Evolutionary conservation across 2,113 vertebrate genomes (phyloP).

Genomic region (Galeopterus variegatus): DNA sequence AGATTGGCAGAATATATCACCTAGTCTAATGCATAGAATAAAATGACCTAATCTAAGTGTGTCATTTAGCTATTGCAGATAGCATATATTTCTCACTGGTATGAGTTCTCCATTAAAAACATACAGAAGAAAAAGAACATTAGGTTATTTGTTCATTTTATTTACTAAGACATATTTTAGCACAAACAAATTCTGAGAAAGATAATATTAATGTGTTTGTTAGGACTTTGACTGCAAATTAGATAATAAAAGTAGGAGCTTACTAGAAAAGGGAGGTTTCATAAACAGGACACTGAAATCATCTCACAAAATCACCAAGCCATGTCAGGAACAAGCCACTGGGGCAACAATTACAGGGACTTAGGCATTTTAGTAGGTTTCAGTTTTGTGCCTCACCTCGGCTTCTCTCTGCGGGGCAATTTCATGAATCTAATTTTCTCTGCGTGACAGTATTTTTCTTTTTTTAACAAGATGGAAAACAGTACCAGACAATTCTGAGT

Average conservation of each 20-base stretch:
- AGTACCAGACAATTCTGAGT: background rate
- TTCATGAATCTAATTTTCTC: constrained; percentile 37
- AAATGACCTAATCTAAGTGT: background rate
- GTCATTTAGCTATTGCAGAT: background rate
- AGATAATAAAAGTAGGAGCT: background rate
- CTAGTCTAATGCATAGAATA: background rate
- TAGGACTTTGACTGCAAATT: background rate
- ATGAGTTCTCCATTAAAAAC: background rate
- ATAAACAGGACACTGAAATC: background rate
- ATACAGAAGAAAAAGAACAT: background rate
- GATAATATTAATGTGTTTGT: background rate
- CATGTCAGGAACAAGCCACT: rapidly evolving
- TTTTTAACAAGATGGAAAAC: background rate
- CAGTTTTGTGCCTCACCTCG: background rate
- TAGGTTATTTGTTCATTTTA: background rate
- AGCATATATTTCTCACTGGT: background rate
- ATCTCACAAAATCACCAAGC: background rate
- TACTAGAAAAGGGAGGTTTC: background rate
- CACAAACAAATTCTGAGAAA: background rate
- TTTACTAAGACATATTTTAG: background rate
- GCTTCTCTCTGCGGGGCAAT: background rate
- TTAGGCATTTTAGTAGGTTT: background rate
- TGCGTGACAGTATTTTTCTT: background rate
- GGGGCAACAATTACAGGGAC: no score
- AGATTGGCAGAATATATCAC: background rate